Evolutionary conservation across 2,888 invertebrate species (phyloP), one percentile per base, ranked within the genome.

Genomic region (Trichogramma evanescens): DNA sequence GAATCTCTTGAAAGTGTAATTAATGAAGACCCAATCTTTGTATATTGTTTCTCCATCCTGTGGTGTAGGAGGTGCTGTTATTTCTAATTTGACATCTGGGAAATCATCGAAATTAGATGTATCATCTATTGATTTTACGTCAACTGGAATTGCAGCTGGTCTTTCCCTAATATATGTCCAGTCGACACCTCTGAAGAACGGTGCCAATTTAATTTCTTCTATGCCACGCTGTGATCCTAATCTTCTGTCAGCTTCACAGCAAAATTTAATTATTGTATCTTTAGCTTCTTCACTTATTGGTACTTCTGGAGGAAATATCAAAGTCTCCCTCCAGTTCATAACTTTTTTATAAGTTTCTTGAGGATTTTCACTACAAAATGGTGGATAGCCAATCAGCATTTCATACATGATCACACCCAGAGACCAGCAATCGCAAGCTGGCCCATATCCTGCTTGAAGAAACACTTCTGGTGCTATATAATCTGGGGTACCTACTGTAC

Each of bases 81-180:
- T 95, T 84, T 95, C 94, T 69, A 98, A 86, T 78, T 98, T 97
- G 72, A 96, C 96, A 81, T 99, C 98, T 5, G 98, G 98, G 84
- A 99, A 99, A 74, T 99, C 99, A 81, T 99, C 99, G 79, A 99
- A 99, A 82, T 99, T 99, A 68, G 97, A 97, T 50, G 99, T 99
- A 80, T 99, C 99, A 79, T 99, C 99, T 72, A 99, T 99, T 68
- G 97, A 96, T 78, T 93, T 91, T 62, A 99, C 96, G 77, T 96
- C 95, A 39, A 99, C 95, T 53, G 93, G 89, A 80, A 98, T 97
- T 71, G 98, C 98, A 64, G 99, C 95, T 55, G 99, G 99, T 61
- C 98, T 85, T 78, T 99, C 98, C 65, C 98, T 86, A 74, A 99
- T 98, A 81, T 99, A 97, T 73, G 93, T 95, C 99, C 99, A 99